Base-by-base conservation (phyloP, 1,140 invertebrate genomes). In the Campoletis sonorensis region DNA sequence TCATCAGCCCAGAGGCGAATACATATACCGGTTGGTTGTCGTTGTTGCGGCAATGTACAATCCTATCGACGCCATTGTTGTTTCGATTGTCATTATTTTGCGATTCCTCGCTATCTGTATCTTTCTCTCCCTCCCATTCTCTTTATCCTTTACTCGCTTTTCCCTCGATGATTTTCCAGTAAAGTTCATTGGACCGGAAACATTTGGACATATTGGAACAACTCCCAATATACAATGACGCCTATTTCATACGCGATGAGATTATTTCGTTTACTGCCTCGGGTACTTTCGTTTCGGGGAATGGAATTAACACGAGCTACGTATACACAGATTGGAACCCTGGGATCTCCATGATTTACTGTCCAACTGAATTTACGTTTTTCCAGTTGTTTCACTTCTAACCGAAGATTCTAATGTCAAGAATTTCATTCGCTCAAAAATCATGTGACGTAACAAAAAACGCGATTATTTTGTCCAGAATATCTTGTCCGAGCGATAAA, bases 81-180 rank as follows among this genome's bases (percentile, higher is more conserved):
- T 79, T 75, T 79, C 83, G 85, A 89, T 91, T 88, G 88, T 91
- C 90, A 89, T 91, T 91, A 91, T 92, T 92, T 90, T 86, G 89
- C 88, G 87, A 91, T 90, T 89, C 85, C 88, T 85, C 87, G 87
- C 87, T 86, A 11, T 64, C 61, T 15, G 4, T 27, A 0, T 67
- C 26, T 21, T 13, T n/a, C 54, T 58, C 21, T 58, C 54, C 1
- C 54, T 21, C 54, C 21, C 54, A 2, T 7, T 58, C 54, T 58
- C 54, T 58, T 23, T n/a, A 58, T 23, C 1, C 18, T 16, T 10
- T 16, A 30, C 67, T 33, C 30, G 13, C 30, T 18, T 33, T 33
- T 16, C 30, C 67, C 30, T 27, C 67, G 30, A 61, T 49, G 73
- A 11, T 64, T 78, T 78, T 67, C n/a, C 58, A 78, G 23, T 49